Evolutionary conservation across 2,888 invertebrate genomes (phyloP), one percentile per base, ranked within the genome.

Genomic region (Drosophila anceps): DNA sequence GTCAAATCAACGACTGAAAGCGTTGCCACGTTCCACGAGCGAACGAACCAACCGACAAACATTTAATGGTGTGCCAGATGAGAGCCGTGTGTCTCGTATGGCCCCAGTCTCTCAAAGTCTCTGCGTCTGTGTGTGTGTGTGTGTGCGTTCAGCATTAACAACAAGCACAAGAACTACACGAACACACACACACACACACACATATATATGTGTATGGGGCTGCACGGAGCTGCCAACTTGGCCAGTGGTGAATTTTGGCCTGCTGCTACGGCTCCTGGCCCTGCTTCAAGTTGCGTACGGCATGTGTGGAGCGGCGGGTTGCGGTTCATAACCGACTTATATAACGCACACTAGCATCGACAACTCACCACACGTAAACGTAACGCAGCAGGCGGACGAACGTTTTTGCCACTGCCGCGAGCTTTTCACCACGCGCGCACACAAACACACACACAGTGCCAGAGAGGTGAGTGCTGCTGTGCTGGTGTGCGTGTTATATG

Each of bases 1-100:
- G 88, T 90, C 91, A 88, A 88, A 92, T 90, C 79, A 82, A 86
- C 90, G 90, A 91, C 92, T 91, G 90, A 91, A 80, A 82, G 82
- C 82, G 86, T 74, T 82, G 83, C 77, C 77, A 80, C 78, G 76
- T 69, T 71, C 75, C 74, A 79, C 74, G 71, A 71, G 64, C 62
- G 51, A 51, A 43, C 61, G 29, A 53, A 63, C 20, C 63, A 60
- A 60, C 50, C 65, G 59, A 71, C 72, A 73, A 74, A 68, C 79
- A 57, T 73, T 69, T 44, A 61, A 78, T 73, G 67, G 73, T 72
- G 77, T 69, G 60, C 61, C 66, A 75, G 62, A 71, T 66, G 74
- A 74, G 76, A 72, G 66, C 58, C 60, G 57, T 46, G 60, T 46
- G 54, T 29, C 69, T 68, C 68, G 37, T 54, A 24, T 39, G n/a